Percentiles rank a stretch among this genome's conserved stretches.
Conservation (phyloP, 2,888 invertebrate genomes). For the Ichneumoninae sp. region DNA sequence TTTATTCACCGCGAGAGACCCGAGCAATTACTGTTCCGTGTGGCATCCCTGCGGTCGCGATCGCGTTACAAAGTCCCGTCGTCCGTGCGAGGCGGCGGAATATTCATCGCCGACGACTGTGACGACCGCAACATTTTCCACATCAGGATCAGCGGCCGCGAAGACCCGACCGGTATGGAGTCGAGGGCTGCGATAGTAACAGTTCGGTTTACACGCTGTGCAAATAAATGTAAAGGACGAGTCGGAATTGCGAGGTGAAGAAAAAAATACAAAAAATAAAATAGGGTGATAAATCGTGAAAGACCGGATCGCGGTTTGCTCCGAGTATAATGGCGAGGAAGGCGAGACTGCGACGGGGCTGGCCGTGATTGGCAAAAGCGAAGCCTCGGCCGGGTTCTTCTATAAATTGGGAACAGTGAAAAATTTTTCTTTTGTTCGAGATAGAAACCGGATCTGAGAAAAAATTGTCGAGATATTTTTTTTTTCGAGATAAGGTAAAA, state of each 20-base stretch:
- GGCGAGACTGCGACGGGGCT: no score
- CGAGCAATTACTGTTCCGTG: slow-evolving; percentile 59
- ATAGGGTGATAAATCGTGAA: slow-evolving; percentile 15
- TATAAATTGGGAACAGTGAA: no score
- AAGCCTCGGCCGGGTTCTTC: no score
- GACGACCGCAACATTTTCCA: slow-evolving; percentile 55
- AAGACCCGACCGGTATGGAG: neutral
- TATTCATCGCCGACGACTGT: slow-evolving; percentile 43
- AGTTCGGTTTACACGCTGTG: slow-evolving; percentile 16
- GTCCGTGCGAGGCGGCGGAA: slow-evolving; percentile 18
- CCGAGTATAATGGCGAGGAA: no score
- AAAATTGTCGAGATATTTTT: no score
- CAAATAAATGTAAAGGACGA: slow-evolving; percentile 17
- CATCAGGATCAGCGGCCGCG: slow-evolving; percentile 36
- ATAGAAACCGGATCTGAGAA: no score
- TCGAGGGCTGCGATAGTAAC: slow-evolving; percentile 8
- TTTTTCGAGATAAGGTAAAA: no score
- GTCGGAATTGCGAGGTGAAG: neutral
- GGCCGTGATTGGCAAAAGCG: no score
- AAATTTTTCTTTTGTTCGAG: no score
- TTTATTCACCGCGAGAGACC: slow-evolving; percentile 69
- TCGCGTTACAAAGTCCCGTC: slow-evolving; percentile 44
- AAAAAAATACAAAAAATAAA: neutral
- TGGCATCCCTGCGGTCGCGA: slow-evolving; percentile 45
- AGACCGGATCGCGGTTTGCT: slow-evolving; percentile 3